Percentiles rank a stretch among this genome's conserved stretches.
phyloP scores from a whole-genome alignment of 2,113 vertebrate species.

The Clarias batrachus region DNA sequence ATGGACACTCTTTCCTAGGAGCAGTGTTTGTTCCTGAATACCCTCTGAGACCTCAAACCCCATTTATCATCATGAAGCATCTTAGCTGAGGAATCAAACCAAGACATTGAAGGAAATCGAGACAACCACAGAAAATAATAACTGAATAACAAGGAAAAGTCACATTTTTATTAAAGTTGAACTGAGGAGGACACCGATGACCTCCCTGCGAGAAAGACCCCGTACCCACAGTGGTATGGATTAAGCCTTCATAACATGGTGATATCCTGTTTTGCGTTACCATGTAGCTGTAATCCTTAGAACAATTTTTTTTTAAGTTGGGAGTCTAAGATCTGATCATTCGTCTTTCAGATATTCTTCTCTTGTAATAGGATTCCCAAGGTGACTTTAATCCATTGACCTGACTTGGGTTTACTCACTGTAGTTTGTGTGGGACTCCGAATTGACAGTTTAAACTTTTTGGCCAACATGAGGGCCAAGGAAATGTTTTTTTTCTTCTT shows the following conservation, averaged over 20 bases:
- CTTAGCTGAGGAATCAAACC: neutral
- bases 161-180: neutral
- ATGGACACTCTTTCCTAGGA: neutral
- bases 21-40: neutral
- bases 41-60: neutral
- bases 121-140: neutral
- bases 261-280: neutral
- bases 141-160: neutral
- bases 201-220: neutral
- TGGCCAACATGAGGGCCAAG: neutral
- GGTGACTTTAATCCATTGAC: neutral
- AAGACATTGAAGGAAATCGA: neutral
- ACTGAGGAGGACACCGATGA: neutral
- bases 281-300: too few relatives aligned
- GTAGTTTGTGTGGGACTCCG: neutral
- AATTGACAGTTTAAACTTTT: neutral
- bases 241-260: neutral
- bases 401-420: neutral
- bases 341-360: neutral
- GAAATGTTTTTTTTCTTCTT: neutral
- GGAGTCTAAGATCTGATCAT: too few relatives aligned
- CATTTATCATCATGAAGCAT: neutral
- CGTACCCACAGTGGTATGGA: neutral
- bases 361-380: neutral
- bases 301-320: neutral